Evolutionary conservation across 2,113 vertebrate species (phyloP), one percentile per base, ranked within the genome.

Genomic region (Canis aureus): DNA sequence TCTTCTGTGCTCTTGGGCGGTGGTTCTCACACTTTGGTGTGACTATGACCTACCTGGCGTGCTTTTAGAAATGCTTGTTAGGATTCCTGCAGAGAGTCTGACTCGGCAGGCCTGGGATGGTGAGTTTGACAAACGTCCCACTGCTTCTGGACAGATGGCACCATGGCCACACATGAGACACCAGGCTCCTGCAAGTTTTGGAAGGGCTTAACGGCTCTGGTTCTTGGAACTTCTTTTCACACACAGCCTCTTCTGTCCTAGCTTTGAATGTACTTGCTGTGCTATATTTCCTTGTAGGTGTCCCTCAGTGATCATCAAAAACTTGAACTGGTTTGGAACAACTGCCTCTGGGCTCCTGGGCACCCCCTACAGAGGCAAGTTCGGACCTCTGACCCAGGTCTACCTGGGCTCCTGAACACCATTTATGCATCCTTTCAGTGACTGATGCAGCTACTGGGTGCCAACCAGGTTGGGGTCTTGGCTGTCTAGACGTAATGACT

Each of bases 401-500:
- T 43, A 22, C 5, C 0, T 25, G 3, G 49, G 29, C 53, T 22
- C 64, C 81, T 35, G 19, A 17, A 43, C 2, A 3, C n/a, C 19
- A 5, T 3, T 57, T 4, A 9, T 0, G 11, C 0, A 5, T 49
- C 27, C 32, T 49, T 59, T 6, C 22, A 1, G 60, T 5, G 22
- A 51, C 71, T 23, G 51, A 19, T 6, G 3, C 3, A 8, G 59
- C 19, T 27, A 11, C 3, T 1, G 7, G n/a, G 17, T 15, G 16
- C 55, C 59, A 23, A 1, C 16, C 17, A 4, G 35, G 27, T 2
- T 0, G 25, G 38, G 3, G 12, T 16, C 60, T 25, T 3, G 55
- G 55, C 17, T 49, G 17, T 25, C 0, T 0, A 11, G 11, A 20
- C 8, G 1, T 0, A 7, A 20, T 57, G 20, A 2, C 27, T 51